Evolutionary conservation across 2,113 vertebrate genomes (phyloP).

Genomic region (Polypterus bichir): DNA sequence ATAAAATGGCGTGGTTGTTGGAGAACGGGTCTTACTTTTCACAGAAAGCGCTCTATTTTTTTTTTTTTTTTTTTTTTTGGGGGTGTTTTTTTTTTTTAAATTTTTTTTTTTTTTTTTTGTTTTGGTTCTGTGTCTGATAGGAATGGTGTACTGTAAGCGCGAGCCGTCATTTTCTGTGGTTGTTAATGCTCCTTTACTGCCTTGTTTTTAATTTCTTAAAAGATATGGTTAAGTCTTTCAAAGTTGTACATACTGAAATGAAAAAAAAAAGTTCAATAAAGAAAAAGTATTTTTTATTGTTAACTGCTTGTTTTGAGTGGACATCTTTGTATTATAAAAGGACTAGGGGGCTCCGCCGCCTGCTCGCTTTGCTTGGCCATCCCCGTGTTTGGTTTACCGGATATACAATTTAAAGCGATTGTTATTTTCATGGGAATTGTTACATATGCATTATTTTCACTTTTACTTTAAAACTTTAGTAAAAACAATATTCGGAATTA

Average conservation of each 20-base stretch:
- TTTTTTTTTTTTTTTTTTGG: constrained; percentile 20
- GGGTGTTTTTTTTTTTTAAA: constrained; percentile 19
- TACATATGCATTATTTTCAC: too few species aligned
- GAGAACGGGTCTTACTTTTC: constrained; percentile 17
- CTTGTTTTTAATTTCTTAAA: constrained; percentile 48
- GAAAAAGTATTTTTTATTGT: constrained; percentile 65
- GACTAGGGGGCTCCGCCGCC: too few species aligned
- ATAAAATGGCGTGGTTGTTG: constrained; percentile 19
- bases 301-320: constrained; percentile 1
- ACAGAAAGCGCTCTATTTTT: constrained; percentile 5
- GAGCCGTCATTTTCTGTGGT: constrained; percentile 59
- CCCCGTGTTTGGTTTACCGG: too few species aligned
- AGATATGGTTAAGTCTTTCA: constrained; percentile 48
- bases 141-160: constrained; percentile 68
- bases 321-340: neutral
- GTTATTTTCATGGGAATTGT: too few species aligned
- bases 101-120: constrained; percentile 21
- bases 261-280: constrained; percentile 46
- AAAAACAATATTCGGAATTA: too few species aligned
- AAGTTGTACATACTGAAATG: constrained; percentile 59
- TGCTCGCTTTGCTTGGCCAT: too few species aligned
- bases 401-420: too few species aligned
- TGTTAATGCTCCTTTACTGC: constrained; percentile 48
- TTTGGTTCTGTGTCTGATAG: constrained; percentile 35
- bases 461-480: too few species aligned